Percentiles rank a stretch among this genome's conserved stretches.
phyloP scores from a whole-genome alignment of 2,797 vertebrate species.

The Oreonectes daqikongensis region DNA sequence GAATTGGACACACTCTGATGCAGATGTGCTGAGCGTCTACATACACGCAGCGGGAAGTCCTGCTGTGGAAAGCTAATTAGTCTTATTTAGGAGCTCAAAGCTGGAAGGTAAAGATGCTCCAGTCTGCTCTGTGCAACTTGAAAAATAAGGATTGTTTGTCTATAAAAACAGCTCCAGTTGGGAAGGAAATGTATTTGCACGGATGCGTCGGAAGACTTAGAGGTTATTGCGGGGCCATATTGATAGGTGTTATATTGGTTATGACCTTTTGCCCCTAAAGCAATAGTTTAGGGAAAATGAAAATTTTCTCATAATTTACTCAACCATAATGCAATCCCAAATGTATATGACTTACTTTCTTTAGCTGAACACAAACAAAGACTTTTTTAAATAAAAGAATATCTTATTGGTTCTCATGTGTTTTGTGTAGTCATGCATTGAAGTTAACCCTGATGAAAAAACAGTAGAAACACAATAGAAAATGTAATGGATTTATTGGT shows the following conservation, averaged over 20 bases:
- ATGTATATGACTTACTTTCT: not conserved
- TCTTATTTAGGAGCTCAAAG: constrained; percentile 6
- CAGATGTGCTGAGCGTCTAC: constrained; percentile 12
- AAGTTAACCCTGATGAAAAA: too few relatives aligned
- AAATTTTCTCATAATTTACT: too few relatives aligned
- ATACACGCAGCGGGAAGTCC: not conserved
- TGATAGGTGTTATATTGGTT: constrained; percentile 11
- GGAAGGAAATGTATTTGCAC: constrained; percentile 17
- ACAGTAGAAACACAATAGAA: too few relatives aligned
- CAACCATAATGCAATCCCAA: too few relatives aligned
- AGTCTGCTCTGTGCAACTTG: not conserved
- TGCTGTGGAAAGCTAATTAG: constrained; percentile 20
- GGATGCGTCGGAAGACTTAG: constrained; percentile 29
- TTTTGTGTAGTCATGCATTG: too few relatives aligned
- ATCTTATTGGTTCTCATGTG: too few relatives aligned
- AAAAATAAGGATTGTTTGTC: constrained; percentile 23
- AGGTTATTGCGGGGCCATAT: constrained; percentile 26
- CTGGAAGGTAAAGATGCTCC: constrained; percentile 12
- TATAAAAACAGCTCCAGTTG: constrained; percentile 4
- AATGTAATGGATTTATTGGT: too few relatives aligned
- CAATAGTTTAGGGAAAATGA: too few relatives aligned
- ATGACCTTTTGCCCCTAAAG: not conserved
- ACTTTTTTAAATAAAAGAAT: too few relatives aligned
- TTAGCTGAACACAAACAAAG: too few relatives aligned
- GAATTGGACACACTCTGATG: not conserved